Evolutionary conservation across 2,113 vertebrate species (phyloP).

Genomic region (Miniopterus natalensis): DNA sequence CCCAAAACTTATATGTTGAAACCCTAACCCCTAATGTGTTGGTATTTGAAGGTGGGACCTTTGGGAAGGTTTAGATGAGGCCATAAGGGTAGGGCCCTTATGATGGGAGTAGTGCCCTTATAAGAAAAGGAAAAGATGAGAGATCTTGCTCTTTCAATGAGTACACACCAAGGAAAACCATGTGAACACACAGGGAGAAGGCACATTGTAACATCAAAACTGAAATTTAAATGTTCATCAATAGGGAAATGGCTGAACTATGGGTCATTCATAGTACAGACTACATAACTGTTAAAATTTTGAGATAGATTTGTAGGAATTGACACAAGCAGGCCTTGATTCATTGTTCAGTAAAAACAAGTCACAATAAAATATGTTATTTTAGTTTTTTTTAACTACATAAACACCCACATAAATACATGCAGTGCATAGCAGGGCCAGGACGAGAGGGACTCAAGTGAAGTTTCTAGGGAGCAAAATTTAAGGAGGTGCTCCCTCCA

Average conservation of each 20-base stretch:
- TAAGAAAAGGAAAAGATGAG: background rate
- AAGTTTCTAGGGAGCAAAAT: background rate
- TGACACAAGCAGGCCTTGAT: background rate
- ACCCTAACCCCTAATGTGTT: background rate
- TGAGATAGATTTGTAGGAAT: background rate
- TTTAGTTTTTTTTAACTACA: background rate
- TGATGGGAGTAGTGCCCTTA: background rate
- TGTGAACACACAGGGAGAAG: background rate
- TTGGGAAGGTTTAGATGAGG: background rate
- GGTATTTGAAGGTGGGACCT: background rate
- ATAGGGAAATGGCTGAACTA: background rate
- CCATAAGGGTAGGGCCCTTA: background rate
- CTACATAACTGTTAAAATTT: background rate
- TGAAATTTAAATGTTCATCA: constrained; percentile 4
- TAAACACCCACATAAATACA: background rate
- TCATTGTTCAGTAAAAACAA: background rate
- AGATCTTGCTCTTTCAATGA: background rate
- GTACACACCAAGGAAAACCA: background rate
- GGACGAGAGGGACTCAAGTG: background rate
- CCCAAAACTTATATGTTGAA: background rate
- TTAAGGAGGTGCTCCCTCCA: background rate
- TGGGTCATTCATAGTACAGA: background rate
- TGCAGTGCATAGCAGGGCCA: background rate
- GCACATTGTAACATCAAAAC: background rate
- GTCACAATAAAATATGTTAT: background rate